These are phyloP conservation scores for Drosophila fulvimacula DNA, from an alignment of 2,888 invertebrate genomes.

Conservation along the genomic window DNA sequence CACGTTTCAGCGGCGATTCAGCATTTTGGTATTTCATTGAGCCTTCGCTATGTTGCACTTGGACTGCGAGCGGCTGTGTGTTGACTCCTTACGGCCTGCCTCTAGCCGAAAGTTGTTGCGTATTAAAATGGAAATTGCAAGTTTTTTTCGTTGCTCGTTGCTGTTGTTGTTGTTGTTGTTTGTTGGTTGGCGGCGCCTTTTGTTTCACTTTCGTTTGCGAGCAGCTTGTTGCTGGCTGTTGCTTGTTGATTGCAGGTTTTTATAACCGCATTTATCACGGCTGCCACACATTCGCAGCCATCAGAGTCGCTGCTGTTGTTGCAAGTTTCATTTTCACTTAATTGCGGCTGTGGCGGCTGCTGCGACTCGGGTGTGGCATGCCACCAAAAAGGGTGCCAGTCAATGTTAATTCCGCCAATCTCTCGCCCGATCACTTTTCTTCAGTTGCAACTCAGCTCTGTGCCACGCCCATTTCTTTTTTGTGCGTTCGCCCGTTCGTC, in stretches of 20 bases:
- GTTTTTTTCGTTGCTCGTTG: slow-evolving; percentile 59
- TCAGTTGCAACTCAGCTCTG: slow-evolving; percentile 33
- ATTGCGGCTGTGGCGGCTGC: slow-evolving; percentile 49
- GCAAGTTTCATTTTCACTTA: slow-evolving; percentile 78
- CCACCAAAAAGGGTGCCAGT: slow-evolving; percentile 31
- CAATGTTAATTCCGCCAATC: slow-evolving; percentile 11
- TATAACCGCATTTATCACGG: slow-evolving; percentile 76
- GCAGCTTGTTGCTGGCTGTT: slow-evolving; percentile 59
- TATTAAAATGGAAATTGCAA: slow-evolving; percentile 80
- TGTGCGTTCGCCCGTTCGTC: slow-evolving; percentile 47
- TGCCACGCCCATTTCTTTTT: slow-evolving; percentile 16
- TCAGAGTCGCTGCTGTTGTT: slow-evolving; percentile 48
- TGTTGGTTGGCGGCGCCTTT: slow-evolving; percentile 62
- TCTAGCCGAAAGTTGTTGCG: slow-evolving; percentile 77
- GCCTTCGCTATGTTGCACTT: slow-evolving; percentile 28
- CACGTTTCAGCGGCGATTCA: slow-evolving; percentile 56
- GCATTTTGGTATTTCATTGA: slow-evolving; percentile 59
- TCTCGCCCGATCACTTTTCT: slow-evolving; percentile 12
- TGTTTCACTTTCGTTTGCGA: slow-evolving; percentile 80
- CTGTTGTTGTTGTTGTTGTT: slow-evolving; percentile 18
- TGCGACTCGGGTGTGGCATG: slow-evolving; percentile 12
- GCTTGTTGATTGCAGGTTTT: slow-evolving; percentile 74
- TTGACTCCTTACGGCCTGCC: slow-evolving; percentile 48
- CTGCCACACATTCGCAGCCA: slow-evolving; percentile 67
- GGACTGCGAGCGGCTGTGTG: slow-evolving; percentile 8